phyloP scores from a whole-genome alignment of 2,888 invertebrate species.

The Thysanoteuthis rhombus region DNA sequence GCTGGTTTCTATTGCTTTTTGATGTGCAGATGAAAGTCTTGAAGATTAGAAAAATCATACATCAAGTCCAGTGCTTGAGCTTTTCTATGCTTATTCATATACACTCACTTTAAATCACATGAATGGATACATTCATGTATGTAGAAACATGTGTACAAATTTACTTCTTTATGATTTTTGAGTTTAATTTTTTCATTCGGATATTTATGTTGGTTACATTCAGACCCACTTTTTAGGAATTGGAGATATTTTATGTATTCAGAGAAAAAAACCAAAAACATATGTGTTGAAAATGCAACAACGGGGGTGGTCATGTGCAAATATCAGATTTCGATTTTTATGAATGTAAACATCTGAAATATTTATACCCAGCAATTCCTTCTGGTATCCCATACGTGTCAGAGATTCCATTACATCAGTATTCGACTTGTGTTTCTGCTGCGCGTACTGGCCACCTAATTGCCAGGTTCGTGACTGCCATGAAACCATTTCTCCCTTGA shows the following conservation, averaged over 20 bases:
- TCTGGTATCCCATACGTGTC: background rate
- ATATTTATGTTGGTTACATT: background rate
- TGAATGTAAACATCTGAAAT: background rate
- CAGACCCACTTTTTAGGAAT: background rate
- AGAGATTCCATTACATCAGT: background rate
- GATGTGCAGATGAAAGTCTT: too few species aligned
- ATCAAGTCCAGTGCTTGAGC: too few species aligned
- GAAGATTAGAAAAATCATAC: too few species aligned
- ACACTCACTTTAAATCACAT: too few species aligned
- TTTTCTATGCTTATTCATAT: too few species aligned
- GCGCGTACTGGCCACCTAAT: too few species aligned
- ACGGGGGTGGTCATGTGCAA: background rate
- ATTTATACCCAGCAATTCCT: background rate
- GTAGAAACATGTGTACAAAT: background rate
- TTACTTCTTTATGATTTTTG: background rate
- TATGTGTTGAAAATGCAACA: background rate
- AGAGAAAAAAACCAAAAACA: background rate
- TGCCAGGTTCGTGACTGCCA: too few species aligned
- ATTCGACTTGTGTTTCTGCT: background rate
- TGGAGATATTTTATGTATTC: background rate
- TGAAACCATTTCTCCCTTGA: too few species aligned
- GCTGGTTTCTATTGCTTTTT: too few species aligned
- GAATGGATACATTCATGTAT: background rate
- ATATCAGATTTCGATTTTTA: background rate
- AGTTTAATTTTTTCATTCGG: background rate